Evolutionary conservation across 2,113 vertebrate species (phyloP).

Genomic region (Falcunculus frontatus): DNA sequence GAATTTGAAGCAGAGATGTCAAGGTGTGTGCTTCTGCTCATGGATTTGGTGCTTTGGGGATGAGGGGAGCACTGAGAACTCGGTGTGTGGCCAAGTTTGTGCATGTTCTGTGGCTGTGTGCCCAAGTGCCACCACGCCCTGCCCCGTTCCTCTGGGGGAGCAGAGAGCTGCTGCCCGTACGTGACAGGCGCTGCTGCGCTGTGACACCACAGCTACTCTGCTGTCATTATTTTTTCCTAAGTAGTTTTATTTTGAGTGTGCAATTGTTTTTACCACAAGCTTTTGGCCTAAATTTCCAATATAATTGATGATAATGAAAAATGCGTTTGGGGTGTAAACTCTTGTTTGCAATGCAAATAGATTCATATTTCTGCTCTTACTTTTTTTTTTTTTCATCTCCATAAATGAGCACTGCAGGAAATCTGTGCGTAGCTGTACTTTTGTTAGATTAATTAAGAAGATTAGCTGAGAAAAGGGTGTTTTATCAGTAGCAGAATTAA

Average conservation of each 20-base stretch:
- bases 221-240: accelerated
- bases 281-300: not conserved
- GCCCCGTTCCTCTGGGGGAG: accelerated
- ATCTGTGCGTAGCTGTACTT: not conserved
- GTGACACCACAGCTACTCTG: not conserved
- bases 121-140: not conserved
- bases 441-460: constrained; percentile 11
- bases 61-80: not conserved
- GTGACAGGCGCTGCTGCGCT: not conserved
- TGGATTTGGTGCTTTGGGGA: not conserved
- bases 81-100: not conserved
- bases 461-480: not conserved
- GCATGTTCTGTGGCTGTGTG: not conserved
- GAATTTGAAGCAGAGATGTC: not conserved
- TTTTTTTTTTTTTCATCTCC: too few species aligned
- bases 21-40: too few species aligned
- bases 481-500: not conserved
- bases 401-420: not conserved
- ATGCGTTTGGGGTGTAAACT: not conserved
- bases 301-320: not conserved
- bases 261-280: not conserved
- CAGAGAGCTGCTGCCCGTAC: not conserved
- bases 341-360: not conserved
- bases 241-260: not conserved
- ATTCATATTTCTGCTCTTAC: not conserved